These are phyloP conservation scores for Clavelina lepadiformis DNA, from an alignment of 23 tunicate genomes.

Conservation along the genomic window DNA sequence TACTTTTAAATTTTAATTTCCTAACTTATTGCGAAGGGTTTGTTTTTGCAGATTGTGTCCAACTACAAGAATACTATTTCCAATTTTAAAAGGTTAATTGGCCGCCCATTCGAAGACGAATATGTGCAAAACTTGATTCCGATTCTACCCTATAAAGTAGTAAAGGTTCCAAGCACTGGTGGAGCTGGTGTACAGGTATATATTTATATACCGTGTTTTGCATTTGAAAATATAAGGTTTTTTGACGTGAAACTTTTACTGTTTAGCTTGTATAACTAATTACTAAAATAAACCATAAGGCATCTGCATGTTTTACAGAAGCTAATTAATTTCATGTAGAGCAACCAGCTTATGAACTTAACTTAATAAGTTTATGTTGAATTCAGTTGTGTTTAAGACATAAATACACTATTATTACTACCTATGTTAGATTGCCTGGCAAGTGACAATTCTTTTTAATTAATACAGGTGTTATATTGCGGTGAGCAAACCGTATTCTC, in stretches of 20 bases:
- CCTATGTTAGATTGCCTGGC: too few species aligned
- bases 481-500: conserved; percentile 60
- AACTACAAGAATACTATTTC: conserved; percentile 76
- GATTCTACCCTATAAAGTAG: conserved; percentile 63
- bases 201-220: background rate
- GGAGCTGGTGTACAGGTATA: conserved; percentile 76
- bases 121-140: conserved; percentile 56
- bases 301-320: too few species aligned
- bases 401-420: too few species aligned
- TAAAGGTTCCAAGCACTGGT: conserved; percentile 43
- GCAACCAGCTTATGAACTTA: background rate
- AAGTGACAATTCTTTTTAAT: too few species aligned
- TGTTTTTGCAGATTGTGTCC: conserved; percentile 51
- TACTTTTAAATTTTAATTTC: too few species aligned
- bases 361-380: background rate
- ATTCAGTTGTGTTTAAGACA: too few species aligned
- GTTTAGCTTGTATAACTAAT: too few species aligned
- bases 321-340: too few species aligned
- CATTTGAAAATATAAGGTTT: background rate
- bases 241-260: too few species aligned
- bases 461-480: conserved; percentile 58
- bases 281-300: too few species aligned
- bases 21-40: too few species aligned
- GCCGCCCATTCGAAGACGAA: conserved; percentile 76
- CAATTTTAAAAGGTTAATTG: conserved; percentile 82